Evolutionary conservation across 2,797 vertebrate species (phyloP).

Genomic region (Eupleurogrammus muticus): DNA sequence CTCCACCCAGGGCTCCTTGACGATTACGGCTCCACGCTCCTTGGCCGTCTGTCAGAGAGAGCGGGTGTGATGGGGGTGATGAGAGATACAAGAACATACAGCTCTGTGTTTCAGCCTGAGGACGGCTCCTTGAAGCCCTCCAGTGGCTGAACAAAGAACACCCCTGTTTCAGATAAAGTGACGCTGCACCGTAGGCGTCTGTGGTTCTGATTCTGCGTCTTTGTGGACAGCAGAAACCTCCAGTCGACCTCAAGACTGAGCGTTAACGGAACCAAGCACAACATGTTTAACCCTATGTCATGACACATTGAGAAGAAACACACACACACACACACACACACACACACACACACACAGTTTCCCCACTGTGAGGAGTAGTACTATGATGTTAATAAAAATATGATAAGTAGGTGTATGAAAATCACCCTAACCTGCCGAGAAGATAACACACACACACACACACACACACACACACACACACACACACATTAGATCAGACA

Average conservation of each 20-base stretch:
- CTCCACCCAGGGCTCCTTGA: slow-evolving; percentile 88
- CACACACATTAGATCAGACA: neutral
- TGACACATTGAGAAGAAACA: no score
- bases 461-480: no score
- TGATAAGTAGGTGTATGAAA: no score
- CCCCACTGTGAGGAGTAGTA: no score
- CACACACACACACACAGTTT: no score
- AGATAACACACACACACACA: neutral
- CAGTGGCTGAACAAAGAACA: slow-evolving; percentile 48
- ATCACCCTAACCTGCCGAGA: no score
- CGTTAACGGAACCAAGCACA: slow-evolving; percentile 17
- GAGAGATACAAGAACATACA: neutral
- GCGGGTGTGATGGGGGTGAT: slow-evolving; percentile 32
- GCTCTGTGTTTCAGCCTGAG: neutral
- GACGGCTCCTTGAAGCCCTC: slow-evolving; percentile 49
- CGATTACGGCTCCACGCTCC: slow-evolving; percentile 80
- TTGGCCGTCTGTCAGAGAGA: slow-evolving; percentile 83
- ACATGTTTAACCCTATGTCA: slow-evolving; percentile 50
- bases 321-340: no score
- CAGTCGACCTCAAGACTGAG: slow-evolving; percentile 23
- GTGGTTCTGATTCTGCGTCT: neutral
- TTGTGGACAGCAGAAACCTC: slow-evolving; percentile 15
- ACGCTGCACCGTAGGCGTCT: neutral
- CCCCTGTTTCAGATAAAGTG: neutral
- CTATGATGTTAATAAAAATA: no score